Conservation (phyloP, 2,113 vertebrate species). For the Drymodes brunneopygia region DNA sequence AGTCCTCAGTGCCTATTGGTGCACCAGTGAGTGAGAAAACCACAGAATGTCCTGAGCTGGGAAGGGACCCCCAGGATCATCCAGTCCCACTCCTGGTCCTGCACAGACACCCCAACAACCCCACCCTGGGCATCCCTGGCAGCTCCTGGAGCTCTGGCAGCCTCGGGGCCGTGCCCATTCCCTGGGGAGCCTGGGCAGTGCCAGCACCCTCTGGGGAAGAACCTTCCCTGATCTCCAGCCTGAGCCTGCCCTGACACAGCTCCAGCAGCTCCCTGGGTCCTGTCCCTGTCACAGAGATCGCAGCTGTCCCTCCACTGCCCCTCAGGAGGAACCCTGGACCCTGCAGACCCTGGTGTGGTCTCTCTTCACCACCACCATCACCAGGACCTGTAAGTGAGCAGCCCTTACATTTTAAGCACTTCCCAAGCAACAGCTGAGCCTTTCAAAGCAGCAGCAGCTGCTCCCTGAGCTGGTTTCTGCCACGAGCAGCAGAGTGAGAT, state of each 20-base stretch:
- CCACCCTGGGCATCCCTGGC: neutral
- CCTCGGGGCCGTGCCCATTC: neutral
- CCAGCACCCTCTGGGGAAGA: neutral
- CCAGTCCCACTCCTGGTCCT: neutral
- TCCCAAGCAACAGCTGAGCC: neutral
- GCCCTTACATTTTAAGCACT: neutral
- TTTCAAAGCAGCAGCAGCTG: neutral
- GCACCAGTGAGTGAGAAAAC: neutral
- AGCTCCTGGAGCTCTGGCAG: neutral
- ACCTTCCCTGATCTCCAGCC: accelerated
- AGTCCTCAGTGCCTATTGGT: neutral
- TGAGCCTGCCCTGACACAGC: accelerated
- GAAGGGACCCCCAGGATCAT: neutral
- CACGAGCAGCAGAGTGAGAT: neutral
- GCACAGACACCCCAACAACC: neutral
- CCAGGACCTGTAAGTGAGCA: neutral
- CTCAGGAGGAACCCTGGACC: neutral
- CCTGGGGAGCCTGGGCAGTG: neutral
- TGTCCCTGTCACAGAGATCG: accelerated
- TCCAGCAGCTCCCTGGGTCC: accelerated
- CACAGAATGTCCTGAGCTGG: accelerated
- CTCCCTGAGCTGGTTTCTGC: neutral
- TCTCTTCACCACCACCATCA: neutral
- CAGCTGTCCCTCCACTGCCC: neutral
- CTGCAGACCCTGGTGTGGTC: neutral